phyloP scores from a whole-genome alignment of 2,888 invertebrate genomes.

The Euzophera pinguis region DNA sequence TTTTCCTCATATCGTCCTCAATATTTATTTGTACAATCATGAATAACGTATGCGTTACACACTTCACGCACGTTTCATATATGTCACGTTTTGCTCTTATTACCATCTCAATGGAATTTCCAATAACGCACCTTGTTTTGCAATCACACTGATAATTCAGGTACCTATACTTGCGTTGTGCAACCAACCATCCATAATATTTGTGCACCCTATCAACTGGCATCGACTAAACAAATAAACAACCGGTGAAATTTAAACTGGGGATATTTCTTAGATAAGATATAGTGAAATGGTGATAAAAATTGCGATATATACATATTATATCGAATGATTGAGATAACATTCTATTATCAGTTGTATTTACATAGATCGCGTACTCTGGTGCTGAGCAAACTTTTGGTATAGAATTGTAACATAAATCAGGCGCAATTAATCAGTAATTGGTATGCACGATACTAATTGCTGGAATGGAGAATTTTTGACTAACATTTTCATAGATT shows the following conservation, averaged over 20 bases:
- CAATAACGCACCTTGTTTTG: constrained; percentile 34
- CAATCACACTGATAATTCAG: constrained; percentile 40
- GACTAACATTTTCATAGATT: constrained; percentile 9
- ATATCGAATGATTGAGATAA: constrained; percentile 10
- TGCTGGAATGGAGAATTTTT: too few species aligned
- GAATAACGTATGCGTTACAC: constrained; percentile 8
- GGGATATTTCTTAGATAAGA: constrained; percentile 54
- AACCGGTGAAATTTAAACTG: constrained; percentile 57
- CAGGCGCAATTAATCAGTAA: too few species aligned
- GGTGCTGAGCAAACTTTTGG: background rate
- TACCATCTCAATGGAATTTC: constrained; percentile 48
- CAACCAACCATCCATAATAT: constrained; percentile 58
- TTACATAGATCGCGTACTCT: constrained; percentile 5
- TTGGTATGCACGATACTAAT: too few species aligned
- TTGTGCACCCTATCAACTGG: constrained; percentile 49
- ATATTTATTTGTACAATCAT: background rate
- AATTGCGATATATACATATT: constrained; percentile 30
- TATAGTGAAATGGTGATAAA: constrained; percentile 63
- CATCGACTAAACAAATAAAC: constrained; percentile 57
- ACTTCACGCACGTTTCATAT: constrained; percentile 12
- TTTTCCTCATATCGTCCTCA: constrained; percentile 3
- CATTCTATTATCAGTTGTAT: background rate
- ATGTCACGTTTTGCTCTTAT: constrained; percentile 36
- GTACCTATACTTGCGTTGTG: constrained; percentile 33
- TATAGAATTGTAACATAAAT: constrained; percentile 5